Base-by-base conservation (phyloP, 2,888 invertebrate genomes). In the Apodemia hepburni region DNA sequence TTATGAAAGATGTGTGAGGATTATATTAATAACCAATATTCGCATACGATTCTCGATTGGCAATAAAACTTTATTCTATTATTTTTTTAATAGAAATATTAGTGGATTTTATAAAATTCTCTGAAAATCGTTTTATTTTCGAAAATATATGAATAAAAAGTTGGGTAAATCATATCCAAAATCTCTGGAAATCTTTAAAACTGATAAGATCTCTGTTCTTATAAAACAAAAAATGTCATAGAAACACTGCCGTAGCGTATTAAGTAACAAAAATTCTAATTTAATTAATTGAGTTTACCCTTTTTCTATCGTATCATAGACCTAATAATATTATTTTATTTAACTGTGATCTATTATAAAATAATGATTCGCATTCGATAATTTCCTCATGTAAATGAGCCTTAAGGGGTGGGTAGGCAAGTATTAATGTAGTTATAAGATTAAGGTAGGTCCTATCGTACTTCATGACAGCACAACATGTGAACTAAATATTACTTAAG, bases 401-500 rank as follows among this genome's bases (percentile, higher is more conserved):
- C 51, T 17, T 12, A 51, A 51, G 73, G 73, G 78, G 76, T 76
- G 73, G 75, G 73, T 82, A 80, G 75, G 62, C 86, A 85, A 87
- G 84, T 84, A 84, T 86, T 86, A 81, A 76, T 77, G 72, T 79
- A 80, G 73, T 75, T 68, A 66, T 75, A 78, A 75, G 70, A 70
- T 71, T 67, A 70, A 70, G 67, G 51, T 51, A 51, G 51, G 51
- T 22, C 51, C 22, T 18, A 51, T 51, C 38, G 22, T 18, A 47
- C 47, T 47, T 51, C 51, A 51, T 51, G 51, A 51, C 51, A 51
- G 51, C 51, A 51, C 51, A 51, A 51, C 22, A 51, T 22, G 51
- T 81, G 79, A 81, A 72, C 72, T 82, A 79, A 81, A 82, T 83
- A 78, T 80, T 81, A 84, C 78, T 81, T 83, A 66, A 80, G 76